Base-by-base conservation (phyloP, 1,140 invertebrate genomes). In the Sarcophaga peregrina region DNA sequence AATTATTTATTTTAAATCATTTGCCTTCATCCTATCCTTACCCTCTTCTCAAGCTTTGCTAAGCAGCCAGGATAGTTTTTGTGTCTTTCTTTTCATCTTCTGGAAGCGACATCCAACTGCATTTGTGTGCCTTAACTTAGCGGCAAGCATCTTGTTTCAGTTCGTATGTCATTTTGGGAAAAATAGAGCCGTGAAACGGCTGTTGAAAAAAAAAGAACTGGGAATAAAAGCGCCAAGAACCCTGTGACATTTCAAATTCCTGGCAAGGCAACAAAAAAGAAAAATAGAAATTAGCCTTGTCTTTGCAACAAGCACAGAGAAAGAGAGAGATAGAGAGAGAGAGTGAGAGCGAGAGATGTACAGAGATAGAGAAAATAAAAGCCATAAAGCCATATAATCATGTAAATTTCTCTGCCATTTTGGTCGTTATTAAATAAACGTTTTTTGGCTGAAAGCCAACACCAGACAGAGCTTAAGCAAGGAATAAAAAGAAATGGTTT, bases 371-470 rank as follows among this genome's bases (percentile, higher is more conserved):
- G 54, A n/a, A 58, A 58, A 58, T 7, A 68, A 9, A 68, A 68
- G 15, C 25, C 25, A 37, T 37, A 37, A 37, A 68, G 20, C 17
- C 17, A 20, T 68, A 68, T 68, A 20, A 68, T 68, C 17, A 68
- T 68, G 62, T 68, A 20, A 20, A 68, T 58, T 58, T 58, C n/a
- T 7, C 15, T n/a, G 15, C n/a, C n/a, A 6, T 68, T 3, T 68
- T 20, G 62, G 17, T 68, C 17, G 17, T 68, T 68, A 68, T 68
- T 68, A 68, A 68, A 68, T 25, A 68, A 68, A 68, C 17, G 20
- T 68, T 68, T n/a, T 68, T 25, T 68, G 62, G 62, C 62, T 20
- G 20, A 20, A 20, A 20, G 20, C 62, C 62, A 68, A 68, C 17
- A 20, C 25, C 25, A 37, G 25, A 37, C 25, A 37, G 25, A 37